phyloP scores from a whole-genome alignment of 2,113 vertebrate species.

The Gila orcuttii region DNA sequence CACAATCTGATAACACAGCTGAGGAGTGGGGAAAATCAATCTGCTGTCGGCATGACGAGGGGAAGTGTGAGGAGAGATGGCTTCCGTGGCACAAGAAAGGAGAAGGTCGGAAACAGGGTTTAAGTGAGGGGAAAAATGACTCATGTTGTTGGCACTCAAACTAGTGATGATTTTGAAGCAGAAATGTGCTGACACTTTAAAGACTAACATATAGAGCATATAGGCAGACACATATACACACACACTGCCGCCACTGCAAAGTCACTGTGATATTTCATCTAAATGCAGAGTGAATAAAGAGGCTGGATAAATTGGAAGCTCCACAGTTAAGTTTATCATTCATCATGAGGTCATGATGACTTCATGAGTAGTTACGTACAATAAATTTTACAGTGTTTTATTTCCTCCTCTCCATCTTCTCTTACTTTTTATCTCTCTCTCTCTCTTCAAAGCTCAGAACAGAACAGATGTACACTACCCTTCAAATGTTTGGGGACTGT shows the following conservation, averaged over 20 bases:
- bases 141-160: constrained; percentile 11
- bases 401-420: neutral
- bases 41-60: constrained; percentile 77
- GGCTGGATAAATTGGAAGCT: constrained; percentile 23
- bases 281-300: constrained; percentile 32
- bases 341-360: constrained; percentile 23
- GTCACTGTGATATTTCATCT: constrained; percentile 62
- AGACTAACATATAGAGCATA: constrained; percentile 64
- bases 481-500: neutral
- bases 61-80: constrained; percentile 74
- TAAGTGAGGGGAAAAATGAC: neutral
- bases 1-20: constrained; percentile 82
- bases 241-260: constrained; percentile 48
- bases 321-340: constrained; percentile 26
- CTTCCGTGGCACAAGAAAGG: constrained; percentile 48
- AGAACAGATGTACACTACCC: neutral
- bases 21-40: constrained; percentile 80
- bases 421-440: constrained; percentile 4
- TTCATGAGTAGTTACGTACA: constrained; percentile 19
- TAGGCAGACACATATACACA: neutral
- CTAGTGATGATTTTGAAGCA: constrained; percentile 17
- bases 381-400: neutral
- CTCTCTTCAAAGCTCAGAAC: constrained; percentile 28
- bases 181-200: constrained; percentile 63
- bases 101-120: constrained; percentile 2